A percentile compares a stretch with the other conserved stretches of the same genome.
phyloP scores from a whole-genome alignment of 2,113 vertebrate genomes.

The Pteropus alecto region DNA sequence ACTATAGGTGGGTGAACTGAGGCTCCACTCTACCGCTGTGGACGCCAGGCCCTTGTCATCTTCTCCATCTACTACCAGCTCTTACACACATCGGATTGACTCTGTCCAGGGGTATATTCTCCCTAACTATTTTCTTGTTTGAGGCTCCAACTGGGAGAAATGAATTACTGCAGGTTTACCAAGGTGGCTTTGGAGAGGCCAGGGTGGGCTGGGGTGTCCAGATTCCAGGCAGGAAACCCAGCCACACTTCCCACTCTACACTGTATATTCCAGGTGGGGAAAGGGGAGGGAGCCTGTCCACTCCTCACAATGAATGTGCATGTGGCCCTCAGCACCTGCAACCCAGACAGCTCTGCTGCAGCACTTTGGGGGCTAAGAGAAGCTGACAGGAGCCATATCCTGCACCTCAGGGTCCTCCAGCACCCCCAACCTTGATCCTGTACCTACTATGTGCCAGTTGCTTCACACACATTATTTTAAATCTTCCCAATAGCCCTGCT shows the following conservation, averaged over 20 bases:
- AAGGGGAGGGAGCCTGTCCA: background rate
- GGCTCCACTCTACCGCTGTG: background rate
- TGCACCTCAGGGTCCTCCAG: background rate
- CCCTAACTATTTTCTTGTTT: background rate
- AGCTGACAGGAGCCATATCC: background rate
- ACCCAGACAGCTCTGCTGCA: rapidly evolving
- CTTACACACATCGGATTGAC: background rate
- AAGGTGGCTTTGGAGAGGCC: no score
- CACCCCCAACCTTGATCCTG: background rate
- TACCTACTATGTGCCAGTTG: background rate
- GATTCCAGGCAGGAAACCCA: background rate
- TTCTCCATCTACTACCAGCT: background rate
- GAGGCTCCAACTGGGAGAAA: background rate
- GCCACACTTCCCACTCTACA: background rate
- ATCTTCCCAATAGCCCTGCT: background rate
- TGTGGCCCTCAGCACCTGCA: rapidly evolving
- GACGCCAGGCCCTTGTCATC: background rate
- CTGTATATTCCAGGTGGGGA: background rate
- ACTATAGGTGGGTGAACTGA: background rate
- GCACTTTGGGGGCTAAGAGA: background rate
- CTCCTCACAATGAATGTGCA: rapidly evolving
- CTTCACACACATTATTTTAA: background rate
- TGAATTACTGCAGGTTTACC: background rate
- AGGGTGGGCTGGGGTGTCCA: background rate
- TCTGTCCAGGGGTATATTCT: background rate